A percentile compares a stretch with the other conserved stretches of the same genome.
These are phyloP conservation scores for Megalopta genalis DNA, from an alignment of 1,140 invertebrate species.

Conservation along the genomic window DNA sequence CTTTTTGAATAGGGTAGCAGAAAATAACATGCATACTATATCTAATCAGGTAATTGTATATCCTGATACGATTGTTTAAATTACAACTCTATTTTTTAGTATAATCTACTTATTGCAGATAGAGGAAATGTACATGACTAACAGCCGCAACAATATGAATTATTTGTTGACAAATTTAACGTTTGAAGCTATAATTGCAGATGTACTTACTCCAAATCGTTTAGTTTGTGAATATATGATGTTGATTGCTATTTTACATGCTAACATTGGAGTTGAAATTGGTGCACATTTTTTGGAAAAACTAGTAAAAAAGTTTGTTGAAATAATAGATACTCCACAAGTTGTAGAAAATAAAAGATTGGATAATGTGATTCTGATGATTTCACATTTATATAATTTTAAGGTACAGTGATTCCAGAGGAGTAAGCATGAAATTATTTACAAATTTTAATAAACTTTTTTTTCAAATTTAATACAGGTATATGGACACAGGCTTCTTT, in stretches of 20 bases:
- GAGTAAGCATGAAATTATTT: conserved; percentile 48
- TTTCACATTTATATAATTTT: conserved; percentile 94
- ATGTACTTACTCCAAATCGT: conserved; percentile 86
- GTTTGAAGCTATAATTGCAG: conserved; percentile 84
- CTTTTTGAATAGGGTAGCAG: conserved; percentile 92
- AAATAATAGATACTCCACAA: conserved; percentile 79
- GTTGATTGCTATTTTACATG: conserved; percentile 91
- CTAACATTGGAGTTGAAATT: conserved; percentile 94
- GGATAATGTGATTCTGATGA: conserved; percentile 91
- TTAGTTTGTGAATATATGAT: conserved; percentile 92
- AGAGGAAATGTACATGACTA: conserved; percentile 87
- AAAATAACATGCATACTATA: conserved; percentile 93
- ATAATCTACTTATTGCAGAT: conserved; percentile 78
- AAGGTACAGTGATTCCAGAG: conserved; percentile 83
- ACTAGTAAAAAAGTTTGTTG: conserved; percentile 85
- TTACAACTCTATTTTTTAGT: conserved; percentile 17
- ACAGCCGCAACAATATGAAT: conserved; percentile 92
- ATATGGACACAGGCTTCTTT: conserved; percentile 86
- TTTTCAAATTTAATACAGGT: conserved; percentile 79
- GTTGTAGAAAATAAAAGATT: conserved; percentile 88
- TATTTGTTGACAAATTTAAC: conserved; percentile 86
- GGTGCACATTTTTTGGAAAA: conserved; percentile 90
- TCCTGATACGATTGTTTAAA: neutral
- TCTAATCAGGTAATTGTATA: conserved; percentile 81
- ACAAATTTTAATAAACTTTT: neutral